A percentile compares a stretch with the other conserved stretches of the same genome.
Evolutionary conservation across 2,113 vertebrate genomes (phyloP).

Genomic region (Festucalex cinctus): DNA sequence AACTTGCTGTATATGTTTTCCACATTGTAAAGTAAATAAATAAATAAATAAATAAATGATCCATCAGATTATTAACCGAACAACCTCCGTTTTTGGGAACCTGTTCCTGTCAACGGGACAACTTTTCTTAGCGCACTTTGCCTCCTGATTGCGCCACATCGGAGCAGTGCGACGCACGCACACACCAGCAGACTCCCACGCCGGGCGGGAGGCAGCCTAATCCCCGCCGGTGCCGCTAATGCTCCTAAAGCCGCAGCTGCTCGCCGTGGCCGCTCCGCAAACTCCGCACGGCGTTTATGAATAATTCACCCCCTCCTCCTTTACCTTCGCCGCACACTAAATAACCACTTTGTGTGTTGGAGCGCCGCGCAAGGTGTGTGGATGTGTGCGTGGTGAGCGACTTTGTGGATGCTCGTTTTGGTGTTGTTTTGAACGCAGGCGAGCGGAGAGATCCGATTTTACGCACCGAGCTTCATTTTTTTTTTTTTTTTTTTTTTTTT

Average conservation of each 20-base stretch:
- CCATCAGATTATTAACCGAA: too few species aligned
- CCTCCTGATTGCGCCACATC: not conserved
- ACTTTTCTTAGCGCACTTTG: not conserved
- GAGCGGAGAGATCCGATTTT: not conserved
- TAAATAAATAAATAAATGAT: too few species aligned
- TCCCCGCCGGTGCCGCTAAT: slow-evolving; percentile 66
- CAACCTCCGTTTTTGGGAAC: too few species aligned
- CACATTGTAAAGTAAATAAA: too few species aligned
- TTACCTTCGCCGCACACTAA: not conserved
- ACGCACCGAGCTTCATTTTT: not conserved
- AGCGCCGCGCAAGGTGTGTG: not conserved
- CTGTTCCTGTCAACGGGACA: too few species aligned
- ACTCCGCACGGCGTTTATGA: slow-evolving; percentile 68
- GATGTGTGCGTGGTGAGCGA: not conserved
- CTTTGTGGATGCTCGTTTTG: not conserved
- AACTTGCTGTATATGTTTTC: too few species aligned
- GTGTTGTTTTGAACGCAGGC: not conserved
- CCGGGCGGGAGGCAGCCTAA: slow-evolving; percentile 53
- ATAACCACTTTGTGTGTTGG: not conserved
- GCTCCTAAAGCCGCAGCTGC: slow-evolving; percentile 72
- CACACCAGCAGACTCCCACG: not conserved
- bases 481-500: not conserved
- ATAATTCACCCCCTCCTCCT: slow-evolving; percentile 65
- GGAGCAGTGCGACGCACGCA: not conserved
- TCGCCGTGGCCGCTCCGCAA: slow-evolving; percentile 60